Evolutionary conservation across 2,113 vertebrate species (phyloP).

Genomic region (Rhagologus leucostigma): DNA sequence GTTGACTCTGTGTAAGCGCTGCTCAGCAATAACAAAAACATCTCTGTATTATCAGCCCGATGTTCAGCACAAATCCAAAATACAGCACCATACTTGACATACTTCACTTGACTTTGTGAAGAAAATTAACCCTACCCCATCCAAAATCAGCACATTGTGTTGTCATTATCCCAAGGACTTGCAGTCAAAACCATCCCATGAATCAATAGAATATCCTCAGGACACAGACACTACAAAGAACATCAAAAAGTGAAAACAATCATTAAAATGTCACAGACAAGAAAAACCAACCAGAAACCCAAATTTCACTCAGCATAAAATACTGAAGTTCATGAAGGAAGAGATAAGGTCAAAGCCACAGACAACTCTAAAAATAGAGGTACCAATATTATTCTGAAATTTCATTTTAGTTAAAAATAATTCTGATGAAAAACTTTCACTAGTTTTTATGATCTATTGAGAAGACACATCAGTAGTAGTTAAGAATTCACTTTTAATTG

Average conservation of each 20-base stretch:
- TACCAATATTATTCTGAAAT: neutral
- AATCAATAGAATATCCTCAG: constrained; percentile 75
- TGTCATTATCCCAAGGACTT: constrained; percentile 73
- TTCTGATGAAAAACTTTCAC: neutral
- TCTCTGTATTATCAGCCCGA: neutral
- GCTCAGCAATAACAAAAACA: neutral
- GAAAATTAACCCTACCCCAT: neutral
- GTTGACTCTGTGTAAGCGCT: neutral
- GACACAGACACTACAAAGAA: constrained; percentile 69
- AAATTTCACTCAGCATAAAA: neutral
- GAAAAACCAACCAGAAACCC: neutral
- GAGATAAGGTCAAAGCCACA: neutral
- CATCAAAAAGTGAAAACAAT: neutral
- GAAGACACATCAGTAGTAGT: neutral
- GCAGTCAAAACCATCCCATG: constrained; percentile 83
- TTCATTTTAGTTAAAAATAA: neutral
- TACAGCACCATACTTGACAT: too few species aligned
- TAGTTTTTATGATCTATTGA: neutral
- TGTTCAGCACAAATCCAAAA: neutral
- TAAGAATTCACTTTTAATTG: neutral
- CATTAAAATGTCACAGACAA: neutral
- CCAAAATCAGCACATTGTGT: neutral
- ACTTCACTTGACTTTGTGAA: too few species aligned
- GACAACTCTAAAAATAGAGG: neutral
- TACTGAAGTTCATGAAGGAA: neutral